Base-by-base conservation (phyloP, 2,797 vertebrate species). In the Bucorvus abyssinicus region DNA sequence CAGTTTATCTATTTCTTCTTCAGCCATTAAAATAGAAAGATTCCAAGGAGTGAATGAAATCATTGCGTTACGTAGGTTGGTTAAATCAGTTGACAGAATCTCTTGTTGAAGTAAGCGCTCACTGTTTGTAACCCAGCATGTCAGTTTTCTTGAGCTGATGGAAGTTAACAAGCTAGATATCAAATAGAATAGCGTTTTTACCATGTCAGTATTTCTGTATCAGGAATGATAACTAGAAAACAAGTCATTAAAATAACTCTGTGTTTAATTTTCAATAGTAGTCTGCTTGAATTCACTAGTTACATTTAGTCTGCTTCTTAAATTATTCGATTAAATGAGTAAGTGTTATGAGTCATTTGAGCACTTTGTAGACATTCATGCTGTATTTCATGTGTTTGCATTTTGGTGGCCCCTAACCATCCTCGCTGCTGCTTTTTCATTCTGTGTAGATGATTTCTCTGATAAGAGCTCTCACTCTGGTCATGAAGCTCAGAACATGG, bases 401-500 rank as follows among this genome's bases (percentile, higher is more conserved):
- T 83, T 94, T 74, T 74, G 34, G 79, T 92, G 73, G 63, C 69
- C 82, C 10, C 4, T 93, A 84, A 90, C 86, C 83, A 47, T 76
- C 50, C 36, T 82, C 87, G 95, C 75, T 95, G 87, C 91, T 98
- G 61, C 89, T 95, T 78, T 92, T 92, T 93, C 44, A 80, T 88
- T 92, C 75, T 87, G 27, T 88, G 59, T 96, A 99, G 99, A 99
- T 59, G 98, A 98, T n/a, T 97, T 98, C 64, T 99, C 99, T 16
- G 99, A 99, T 95, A 98, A 96, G 87, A 99, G 99, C 89, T 99
- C 99, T 53, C 96, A 97, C 67, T 98, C 98, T 15, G 99, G 98
- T 86, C 98, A 98, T 50, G 99, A 99, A 96, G 98, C 98, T 75
- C 99, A 98, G 19, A 98, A 98, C 56, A 98, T 98, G 89, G 98